Evolutionary conservation across 2,113 vertebrate species (phyloP), one percentile per base, ranked within the genome.

Genomic region (Mormyrus iriodes): DNA sequence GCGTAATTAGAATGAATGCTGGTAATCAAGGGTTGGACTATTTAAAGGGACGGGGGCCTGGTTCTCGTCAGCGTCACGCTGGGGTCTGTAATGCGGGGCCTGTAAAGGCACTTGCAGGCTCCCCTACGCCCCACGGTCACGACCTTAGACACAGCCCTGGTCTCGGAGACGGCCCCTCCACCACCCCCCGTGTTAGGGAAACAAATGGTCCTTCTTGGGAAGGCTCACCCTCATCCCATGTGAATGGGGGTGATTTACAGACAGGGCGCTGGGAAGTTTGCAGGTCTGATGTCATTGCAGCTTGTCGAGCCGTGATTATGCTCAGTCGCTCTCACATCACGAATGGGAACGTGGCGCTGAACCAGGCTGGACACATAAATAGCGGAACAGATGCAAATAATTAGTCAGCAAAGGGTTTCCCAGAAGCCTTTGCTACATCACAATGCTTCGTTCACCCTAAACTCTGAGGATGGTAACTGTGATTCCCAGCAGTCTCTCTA

Each of bases 1-100:
- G 95, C 94, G 94, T 97, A 97, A 98, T 98, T 97, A 97, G 96
- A 96, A 97, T 97, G 97, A 98, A 98, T 98, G 96, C 94, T 95
- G 93, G 95, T 97, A 97, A 98, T 98, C 97, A 97, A 95, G 93
- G 95, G 94, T 96, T 95, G 95, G 95, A 95, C 96, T 95, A 96
- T 96, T 97, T 96, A 96, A 96, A 96, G 94, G 92, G 92, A 88
- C 48, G 89, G 12, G 51, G 46, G 94, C 94, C 97, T 98, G 97
- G 96, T 97, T 97, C 97, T 94, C 92, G 96, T 98, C 97, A 97
- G 93, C 91, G 90, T 94, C 83, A 90, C 85, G 31, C 88, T 65
- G 79, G 42, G 82, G 51, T 58, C 83, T 90, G 88, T 88, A 86
- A 91, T 87, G 73, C 88, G 1, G 65, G 85, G 69, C 27, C 35